Evolutionary conservation across 2,797 vertebrate genomes (phyloP).

Genomic region (Varecia variegata): DNA sequence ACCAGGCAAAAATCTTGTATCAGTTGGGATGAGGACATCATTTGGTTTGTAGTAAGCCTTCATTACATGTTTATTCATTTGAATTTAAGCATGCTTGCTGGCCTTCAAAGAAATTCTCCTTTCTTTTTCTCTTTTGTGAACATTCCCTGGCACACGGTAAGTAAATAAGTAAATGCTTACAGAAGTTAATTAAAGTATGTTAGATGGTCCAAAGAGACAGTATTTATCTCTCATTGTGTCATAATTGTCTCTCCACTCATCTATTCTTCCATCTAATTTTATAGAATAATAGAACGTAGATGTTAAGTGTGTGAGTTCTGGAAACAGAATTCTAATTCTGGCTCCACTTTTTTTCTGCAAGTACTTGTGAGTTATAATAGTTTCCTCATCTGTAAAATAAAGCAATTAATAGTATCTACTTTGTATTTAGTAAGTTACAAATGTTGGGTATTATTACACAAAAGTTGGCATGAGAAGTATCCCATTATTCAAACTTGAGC

Average conservation of each 20-base stretch:
- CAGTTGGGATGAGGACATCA: not conserved
- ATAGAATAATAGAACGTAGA: not conserved
- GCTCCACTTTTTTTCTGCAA: not conserved
- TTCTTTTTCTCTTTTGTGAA: not conserved
- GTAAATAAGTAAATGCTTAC: not conserved
- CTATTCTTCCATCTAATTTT: not conserved
- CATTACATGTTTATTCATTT: not conserved
- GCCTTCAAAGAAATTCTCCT: not conserved
- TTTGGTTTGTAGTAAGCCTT: not conserved
- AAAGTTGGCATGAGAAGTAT: not conserved
- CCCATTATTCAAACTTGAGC: not conserved
- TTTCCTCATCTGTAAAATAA: not conserved
- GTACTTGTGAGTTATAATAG: not conserved
- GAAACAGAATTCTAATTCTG: conserved; percentile 7
- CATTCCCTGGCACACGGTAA: not conserved
- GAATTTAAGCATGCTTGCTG: not conserved
- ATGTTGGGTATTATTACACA: not conserved
- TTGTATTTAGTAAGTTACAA: not conserved
- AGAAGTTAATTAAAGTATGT: not conserved
- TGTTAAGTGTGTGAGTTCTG: not conserved
- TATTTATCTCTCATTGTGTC: not conserved
- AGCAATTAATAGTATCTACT: not conserved
- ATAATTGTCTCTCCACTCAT: not conserved
- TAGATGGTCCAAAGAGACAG: not conserved
- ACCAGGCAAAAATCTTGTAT: not conserved